Conservation (phyloP, 2,797 vertebrate genomes). For the Tangara arthus region DNA sequence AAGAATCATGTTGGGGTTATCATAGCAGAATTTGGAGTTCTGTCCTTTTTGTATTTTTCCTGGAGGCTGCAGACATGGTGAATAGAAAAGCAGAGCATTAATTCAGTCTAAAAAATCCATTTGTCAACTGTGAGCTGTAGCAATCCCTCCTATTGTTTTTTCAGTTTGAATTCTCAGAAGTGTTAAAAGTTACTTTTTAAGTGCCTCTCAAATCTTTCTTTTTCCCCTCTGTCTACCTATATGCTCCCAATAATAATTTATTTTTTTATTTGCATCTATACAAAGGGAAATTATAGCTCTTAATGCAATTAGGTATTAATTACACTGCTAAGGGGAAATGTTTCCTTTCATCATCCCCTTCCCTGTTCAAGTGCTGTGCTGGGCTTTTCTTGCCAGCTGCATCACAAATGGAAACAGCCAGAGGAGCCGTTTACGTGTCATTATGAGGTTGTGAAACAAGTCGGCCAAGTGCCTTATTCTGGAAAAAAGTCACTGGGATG, state of each 20-base stretch:
- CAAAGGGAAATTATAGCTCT: background rate
- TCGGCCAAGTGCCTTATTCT: background rate
- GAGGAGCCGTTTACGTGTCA: accelerated
- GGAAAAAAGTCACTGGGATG: background rate
- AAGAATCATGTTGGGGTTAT: background rate
- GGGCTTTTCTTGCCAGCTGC: background rate
- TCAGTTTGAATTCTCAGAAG: slow-evolving; percentile 27
- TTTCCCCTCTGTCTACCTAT: background rate
- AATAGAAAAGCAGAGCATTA: slow-evolving; percentile 15
- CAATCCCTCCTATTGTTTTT: slow-evolving; percentile 32
- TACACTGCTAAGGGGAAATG: background rate
- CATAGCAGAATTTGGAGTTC: background rate
- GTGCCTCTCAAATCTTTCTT: background rate
- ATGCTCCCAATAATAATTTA: background rate
- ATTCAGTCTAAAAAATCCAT: background rate
- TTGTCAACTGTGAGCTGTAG: background rate
- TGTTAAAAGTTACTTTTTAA: background rate
- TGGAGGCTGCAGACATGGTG: background rate
- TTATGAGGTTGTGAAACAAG: background rate
- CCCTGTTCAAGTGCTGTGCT: background rate
- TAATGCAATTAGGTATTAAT: background rate
- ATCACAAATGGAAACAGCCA: background rate
- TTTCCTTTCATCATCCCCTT: background rate
- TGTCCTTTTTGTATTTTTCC: slow-evolving; percentile 17
- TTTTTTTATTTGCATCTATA: background rate